Evolutionary conservation across 35 echinoderm and acorn worm genomes (phyloP).

Genomic region (Patiria miniata): DNA sequence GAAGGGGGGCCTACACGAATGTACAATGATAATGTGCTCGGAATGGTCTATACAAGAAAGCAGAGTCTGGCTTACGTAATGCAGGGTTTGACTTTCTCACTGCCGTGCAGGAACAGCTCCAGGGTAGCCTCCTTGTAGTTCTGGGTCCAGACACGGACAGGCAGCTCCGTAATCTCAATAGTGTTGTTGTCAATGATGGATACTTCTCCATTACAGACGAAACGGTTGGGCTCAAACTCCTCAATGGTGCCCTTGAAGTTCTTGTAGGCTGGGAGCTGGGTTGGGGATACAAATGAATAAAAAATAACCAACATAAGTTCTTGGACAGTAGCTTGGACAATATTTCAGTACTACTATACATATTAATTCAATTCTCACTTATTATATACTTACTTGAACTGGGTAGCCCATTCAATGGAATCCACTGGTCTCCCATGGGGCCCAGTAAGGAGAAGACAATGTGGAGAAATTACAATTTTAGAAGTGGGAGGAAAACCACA

Average conservation of each 20-base stretch:
- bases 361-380: too few relatives aligned
- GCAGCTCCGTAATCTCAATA: slow-evolving; percentile 93
- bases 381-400: too few relatives aligned
- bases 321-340: not conserved
- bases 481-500: too few relatives aligned
- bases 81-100: slow-evolving; percentile 71
- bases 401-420: too few relatives aligned
- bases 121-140: slow-evolving; percentile 87
- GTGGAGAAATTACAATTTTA: too few relatives aligned
- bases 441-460: too few relatives aligned
- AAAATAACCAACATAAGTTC: not conserved
- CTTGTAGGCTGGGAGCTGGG: slow-evolving; percentile 92
- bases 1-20: too few relatives aligned
- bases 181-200: slow-evolving; percentile 85
- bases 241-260: slow-evolving; percentile 89
- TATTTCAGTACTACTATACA: not conserved
- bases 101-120: slow-evolving; percentile 90
- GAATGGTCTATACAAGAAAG: too few relatives aligned
- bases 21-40: too few relatives aligned
- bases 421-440: too few relatives aligned
- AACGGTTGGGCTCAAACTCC: slow-evolving; percentile 88
- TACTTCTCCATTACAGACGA: slow-evolving; percentile 74
- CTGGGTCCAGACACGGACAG: slow-evolving; percentile 92
- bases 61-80: slow-evolving; percentile 67
- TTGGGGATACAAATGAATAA: too few relatives aligned